A percentile compares a stretch with the other conserved stretches of the same genome.
phyloP scores from a whole-genome alignment of 35 echinoderm and acorn worm genomes.

The Hemicentrotus pulcherrimus region DNA sequence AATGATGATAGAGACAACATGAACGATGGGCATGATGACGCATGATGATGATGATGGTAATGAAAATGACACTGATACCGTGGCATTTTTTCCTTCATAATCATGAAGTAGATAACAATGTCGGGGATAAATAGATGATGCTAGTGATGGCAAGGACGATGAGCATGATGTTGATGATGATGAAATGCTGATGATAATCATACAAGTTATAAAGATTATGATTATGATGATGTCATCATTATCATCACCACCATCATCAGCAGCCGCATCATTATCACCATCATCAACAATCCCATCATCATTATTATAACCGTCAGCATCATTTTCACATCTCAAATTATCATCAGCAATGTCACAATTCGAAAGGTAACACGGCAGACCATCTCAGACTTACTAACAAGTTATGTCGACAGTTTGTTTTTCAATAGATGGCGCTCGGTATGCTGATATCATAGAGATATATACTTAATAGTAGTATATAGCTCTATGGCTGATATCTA shows the following conservation, averaged over 20 bases:
- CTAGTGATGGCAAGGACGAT: neutral
- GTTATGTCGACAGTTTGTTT: too few species aligned
- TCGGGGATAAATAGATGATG: neutral
- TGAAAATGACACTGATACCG: neutral
- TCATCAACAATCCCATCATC: neutral
- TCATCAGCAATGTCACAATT: too few species aligned
- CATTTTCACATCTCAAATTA: too few species aligned
- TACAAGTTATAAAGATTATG: neutral
- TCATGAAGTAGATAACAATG: conserved; percentile 24
- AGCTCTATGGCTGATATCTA: too few species aligned
- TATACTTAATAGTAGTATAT: too few species aligned
- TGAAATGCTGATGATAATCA: neutral
- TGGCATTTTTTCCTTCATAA: neutral
- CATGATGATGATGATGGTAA: neutral
- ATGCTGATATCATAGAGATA: too few species aligned
- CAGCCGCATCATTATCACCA: too few species aligned
- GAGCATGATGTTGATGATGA: too few species aligned
- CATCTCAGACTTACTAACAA: too few species aligned
- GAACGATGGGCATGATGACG: conserved; percentile 25
- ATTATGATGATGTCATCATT: neutral
- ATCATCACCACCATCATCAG: neutral
- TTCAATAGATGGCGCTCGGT: too few species aligned
- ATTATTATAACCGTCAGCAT: neutral
- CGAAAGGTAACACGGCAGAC: too few species aligned
- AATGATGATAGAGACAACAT: conserved; percentile 37